phyloP scores from a whole-genome alignment of 2,888 invertebrate species.

The Epirrita christyi region DNA sequence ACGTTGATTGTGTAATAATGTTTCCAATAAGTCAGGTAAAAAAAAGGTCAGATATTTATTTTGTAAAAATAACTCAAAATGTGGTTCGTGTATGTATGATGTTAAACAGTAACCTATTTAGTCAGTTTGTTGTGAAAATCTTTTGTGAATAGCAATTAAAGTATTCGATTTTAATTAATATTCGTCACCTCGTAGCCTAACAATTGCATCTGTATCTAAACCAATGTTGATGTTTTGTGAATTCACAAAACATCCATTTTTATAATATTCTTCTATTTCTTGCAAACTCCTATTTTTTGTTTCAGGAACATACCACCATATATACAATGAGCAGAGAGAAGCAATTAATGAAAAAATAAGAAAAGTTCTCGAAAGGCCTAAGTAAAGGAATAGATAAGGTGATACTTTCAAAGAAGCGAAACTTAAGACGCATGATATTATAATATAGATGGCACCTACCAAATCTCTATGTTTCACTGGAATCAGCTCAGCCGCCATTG shows the following conservation, averaged over 20 bases:
- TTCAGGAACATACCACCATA: constrained; percentile 30
- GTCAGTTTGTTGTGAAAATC: no score
- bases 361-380: constrained; percentile 23
- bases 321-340: constrained; percentile 7
- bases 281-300: constrained; percentile 24
- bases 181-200: not conserved
- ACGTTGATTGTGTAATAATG: no score
- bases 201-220: not conserved
- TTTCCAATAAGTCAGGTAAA: no score
- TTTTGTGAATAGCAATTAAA: no score
- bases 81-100: no score
- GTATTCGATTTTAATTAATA: not conserved
- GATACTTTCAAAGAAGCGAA: constrained; percentile 23
- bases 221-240: no score
- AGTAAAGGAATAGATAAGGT: constrained; percentile 26
- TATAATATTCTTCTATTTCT: constrained; percentile 28
- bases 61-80: no score
- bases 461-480: constrained; percentile 32
- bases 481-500: constrained; percentile 23
- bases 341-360: constrained; percentile 18
- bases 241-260: constrained; percentile 9
- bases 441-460: constrained; percentile 24
- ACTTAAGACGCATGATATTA: constrained; percentile 14
- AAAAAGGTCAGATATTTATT: no score
- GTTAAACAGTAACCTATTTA: no score